Conservation (phyloP, 1,140 invertebrate species). For the Tetramorium alpestre region DNA sequence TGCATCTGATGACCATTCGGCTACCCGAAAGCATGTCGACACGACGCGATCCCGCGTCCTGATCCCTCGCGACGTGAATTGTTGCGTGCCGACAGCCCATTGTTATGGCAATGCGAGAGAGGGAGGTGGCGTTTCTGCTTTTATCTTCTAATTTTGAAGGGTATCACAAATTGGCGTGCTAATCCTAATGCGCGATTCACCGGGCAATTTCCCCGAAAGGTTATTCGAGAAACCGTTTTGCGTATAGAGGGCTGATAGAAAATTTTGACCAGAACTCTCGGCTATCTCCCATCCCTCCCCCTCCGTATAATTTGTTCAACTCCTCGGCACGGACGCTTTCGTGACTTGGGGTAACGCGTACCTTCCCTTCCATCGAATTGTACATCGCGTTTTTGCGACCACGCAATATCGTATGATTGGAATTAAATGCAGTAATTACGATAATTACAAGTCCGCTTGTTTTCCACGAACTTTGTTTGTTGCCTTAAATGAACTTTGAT, state of each 20-base stretch:
- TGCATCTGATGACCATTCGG: constrained; percentile 68
- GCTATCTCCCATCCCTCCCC: too few species aligned
- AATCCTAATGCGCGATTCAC: constrained; percentile 66
- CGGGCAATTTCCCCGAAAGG: constrained; percentile 69
- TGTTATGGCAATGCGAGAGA: constrained; percentile 66
- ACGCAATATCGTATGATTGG: constrained; percentile 47
- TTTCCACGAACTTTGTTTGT: neutral
- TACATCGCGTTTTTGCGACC: constrained; percentile 22
- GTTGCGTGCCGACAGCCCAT: constrained; percentile 68
- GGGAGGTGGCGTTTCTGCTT: constrained; percentile 58
- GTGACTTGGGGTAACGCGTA: constrained; percentile 36
- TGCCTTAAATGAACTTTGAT: neutral
- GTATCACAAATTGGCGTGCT: constrained; percentile 68
- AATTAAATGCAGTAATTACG: constrained; percentile 50
- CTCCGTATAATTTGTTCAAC: constrained; percentile 23
- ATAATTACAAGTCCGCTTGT: constrained; percentile 25
- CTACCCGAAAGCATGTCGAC: constrained; percentile 44
- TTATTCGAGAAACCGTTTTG: constrained; percentile 66
- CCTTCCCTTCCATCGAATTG: neutral
- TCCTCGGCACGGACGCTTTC: constrained; percentile 34
- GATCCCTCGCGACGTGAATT: constrained; percentile 66
- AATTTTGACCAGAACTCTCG: constrained; percentile 14
- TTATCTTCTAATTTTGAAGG: constrained; percentile 69
- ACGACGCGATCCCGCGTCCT: constrained; percentile 67
- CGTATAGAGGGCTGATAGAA: constrained; percentile 58